These are phyloP conservation scores for Magallana angulata DNA, from an alignment of 1,140 invertebrate species.

Conservation along the genomic window DNA sequence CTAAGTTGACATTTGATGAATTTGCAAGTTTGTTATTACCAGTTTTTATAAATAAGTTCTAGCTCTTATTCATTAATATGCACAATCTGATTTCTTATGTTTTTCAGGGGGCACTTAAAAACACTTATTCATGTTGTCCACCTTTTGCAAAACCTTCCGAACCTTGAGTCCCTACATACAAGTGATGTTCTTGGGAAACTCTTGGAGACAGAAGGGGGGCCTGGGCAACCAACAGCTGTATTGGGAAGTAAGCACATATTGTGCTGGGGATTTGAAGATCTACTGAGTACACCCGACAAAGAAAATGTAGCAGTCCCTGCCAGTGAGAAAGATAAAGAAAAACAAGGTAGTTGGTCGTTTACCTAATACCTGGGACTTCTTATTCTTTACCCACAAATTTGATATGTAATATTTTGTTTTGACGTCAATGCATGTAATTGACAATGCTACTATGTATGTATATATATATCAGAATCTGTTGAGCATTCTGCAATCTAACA, in stretches of 20 bases:
- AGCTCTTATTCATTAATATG: no score
- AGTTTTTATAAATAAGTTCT: no score
- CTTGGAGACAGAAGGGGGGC: conserved; percentile 74
- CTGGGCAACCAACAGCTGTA: conserved; percentile 69
- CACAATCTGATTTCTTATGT: conserved; percentile 36
- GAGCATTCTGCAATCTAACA: no score
- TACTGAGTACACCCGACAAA: conserved; percentile 67
- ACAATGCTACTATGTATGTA: no score
- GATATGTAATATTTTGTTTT: background rate
- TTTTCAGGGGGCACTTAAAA: conserved; percentile 75
- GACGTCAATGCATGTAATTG: background rate
- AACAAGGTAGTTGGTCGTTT: conserved; percentile 55
- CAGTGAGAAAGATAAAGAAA: conserved; percentile 69
- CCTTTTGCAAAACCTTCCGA: conserved; percentile 73
- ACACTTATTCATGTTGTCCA: conserved; percentile 78
- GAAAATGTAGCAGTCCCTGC: conserved; percentile 31
- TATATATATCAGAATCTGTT: no score
- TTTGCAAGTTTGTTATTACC: no score
- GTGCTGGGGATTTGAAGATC: conserved; percentile 78
- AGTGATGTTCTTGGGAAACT: conserved; percentile 72
- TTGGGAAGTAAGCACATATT: conserved; percentile 74
- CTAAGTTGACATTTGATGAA: no score
- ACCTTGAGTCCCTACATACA: conserved; percentile 69
- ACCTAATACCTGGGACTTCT: background rate
- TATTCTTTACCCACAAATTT: no score